Evolutionary conservation across 1,140 invertebrate species (phyloP).

Genomic region (Ectropis grisescens): DNA sequence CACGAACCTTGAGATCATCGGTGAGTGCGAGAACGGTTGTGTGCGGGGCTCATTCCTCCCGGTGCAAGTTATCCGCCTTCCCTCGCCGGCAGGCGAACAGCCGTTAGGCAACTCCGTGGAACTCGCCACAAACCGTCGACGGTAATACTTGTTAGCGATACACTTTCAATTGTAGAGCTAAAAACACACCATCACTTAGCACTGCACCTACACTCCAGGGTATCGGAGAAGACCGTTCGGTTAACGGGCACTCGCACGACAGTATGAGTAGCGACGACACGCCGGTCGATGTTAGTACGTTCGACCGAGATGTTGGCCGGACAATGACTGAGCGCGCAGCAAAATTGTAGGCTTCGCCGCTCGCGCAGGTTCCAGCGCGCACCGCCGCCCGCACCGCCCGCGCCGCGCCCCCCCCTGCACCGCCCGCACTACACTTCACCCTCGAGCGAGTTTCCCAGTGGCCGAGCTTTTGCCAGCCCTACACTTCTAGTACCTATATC

Average conservation of each 20-base stretch:
- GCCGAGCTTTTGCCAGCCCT: constrained; percentile 46
- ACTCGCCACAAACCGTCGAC: constrained; percentile 33
- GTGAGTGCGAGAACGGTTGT: constrained; percentile 55
- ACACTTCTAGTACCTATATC: constrained; percentile 33
- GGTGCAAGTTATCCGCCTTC: constrained; percentile 54
- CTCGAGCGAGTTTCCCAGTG: constrained; percentile 25
- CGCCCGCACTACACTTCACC: constrained; percentile 21
- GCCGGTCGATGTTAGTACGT: constrained; percentile 29
- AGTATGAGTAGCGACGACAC: constrained; percentile 44
- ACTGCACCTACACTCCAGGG: constrained; percentile 54
- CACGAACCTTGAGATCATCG: constrained; percentile 66
- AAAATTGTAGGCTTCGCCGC: constrained; percentile 19
- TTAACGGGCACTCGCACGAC: constrained; percentile 46
- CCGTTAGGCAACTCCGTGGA: constrained; percentile 46
- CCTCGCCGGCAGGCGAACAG: constrained; percentile 57
- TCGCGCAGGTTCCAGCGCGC: constrained; percentile 43
- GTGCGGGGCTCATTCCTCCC: constrained; percentile 67
- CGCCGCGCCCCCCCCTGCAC: constrained; percentile 11
- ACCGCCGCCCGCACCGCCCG: constrained; percentile 22
- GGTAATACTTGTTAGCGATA: constrained; percentile 59
- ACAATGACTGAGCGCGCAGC: constrained; percentile 45
- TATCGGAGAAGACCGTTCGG: constrained; percentile 35
- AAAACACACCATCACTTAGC: constrained; percentile 61
- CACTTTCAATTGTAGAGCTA: constrained; percentile 58
- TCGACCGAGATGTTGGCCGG: constrained; percentile 51